Evolutionary conservation across 1,140 invertebrate species (phyloP).

Genomic region (Drosophila sucinea): DNA sequence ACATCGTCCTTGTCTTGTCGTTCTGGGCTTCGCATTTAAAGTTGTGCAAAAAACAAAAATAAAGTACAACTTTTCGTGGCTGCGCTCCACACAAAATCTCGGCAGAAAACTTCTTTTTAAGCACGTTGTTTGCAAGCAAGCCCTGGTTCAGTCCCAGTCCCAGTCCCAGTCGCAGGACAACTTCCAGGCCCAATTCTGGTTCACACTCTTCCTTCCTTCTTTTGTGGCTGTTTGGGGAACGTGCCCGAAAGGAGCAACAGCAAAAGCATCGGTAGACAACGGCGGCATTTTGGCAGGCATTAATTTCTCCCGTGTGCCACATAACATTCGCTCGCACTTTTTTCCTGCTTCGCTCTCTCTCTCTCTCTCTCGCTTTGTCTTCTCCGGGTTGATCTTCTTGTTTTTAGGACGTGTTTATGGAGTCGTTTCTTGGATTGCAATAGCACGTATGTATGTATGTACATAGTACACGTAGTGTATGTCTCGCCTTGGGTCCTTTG

Average conservation of each 20-base stretch:
- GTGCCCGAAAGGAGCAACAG: slow-evolving; percentile 53
- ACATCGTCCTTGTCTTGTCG: slow-evolving; percentile 13
- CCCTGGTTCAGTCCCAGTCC: background rate
- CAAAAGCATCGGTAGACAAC: slow-evolving; percentile 10
- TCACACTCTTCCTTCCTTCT: background rate
- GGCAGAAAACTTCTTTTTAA: slow-evolving; percentile 38
- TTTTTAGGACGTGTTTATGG: slow-evolving; percentile 60
- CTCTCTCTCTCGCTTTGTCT: background rate
- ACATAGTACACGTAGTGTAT: background rate
- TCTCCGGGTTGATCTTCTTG: background rate
- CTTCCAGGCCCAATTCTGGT: slow-evolving; percentile 5
- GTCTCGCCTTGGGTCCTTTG: slow-evolving; percentile 22
- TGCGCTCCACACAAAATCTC: slow-evolving; percentile 31
- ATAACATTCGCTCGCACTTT: slow-evolving; percentile 41
- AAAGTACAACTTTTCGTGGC: slow-evolving; percentile 13
- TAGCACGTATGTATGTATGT: slow-evolving; percentile 42
- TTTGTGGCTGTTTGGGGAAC: slow-evolving; percentile 59
- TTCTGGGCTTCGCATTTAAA: slow-evolving; percentile 13
- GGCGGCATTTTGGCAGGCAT: slow-evolving; percentile 70
- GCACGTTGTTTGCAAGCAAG: slow-evolving; percentile 29
- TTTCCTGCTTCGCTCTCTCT: background rate
- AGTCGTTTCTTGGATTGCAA: slow-evolving; percentile 61
- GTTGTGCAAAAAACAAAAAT: slow-evolving; percentile 7
- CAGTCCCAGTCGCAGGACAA: background rate
- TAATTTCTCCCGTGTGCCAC: slow-evolving; percentile 75